phyloP scores from a whole-genome alignment of 2,113 vertebrate species.

The Crocuta crocuta region DNA sequence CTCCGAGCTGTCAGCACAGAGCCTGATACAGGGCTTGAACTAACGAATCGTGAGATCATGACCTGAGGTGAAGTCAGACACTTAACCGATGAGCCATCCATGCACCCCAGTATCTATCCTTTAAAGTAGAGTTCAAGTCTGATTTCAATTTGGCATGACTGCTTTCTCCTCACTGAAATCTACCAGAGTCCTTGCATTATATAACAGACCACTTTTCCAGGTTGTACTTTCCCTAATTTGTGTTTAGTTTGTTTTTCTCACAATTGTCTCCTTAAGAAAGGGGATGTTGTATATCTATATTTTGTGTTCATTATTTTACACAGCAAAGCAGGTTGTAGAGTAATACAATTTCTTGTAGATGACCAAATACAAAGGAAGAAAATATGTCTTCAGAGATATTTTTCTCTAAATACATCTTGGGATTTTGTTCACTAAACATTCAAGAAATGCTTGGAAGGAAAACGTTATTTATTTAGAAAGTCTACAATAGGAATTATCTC shows the following conservation, averaged over 20 bases:
- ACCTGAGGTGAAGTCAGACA: no score
- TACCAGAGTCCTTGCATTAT: background rate
- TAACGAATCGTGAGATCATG: no score
- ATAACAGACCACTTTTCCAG: background rate
- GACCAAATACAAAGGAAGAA: background rate
- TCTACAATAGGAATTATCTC: background rate
- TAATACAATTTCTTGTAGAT: background rate
- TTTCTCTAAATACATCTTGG: background rate
- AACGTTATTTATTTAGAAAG: background rate
- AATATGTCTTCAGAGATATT: background rate
- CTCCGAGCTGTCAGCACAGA: no score
- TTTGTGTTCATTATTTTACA: constrained; percentile 15
- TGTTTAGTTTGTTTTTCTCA: background rate
- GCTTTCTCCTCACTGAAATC: background rate
- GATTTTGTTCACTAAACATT: background rate
- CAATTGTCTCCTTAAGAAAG: background rate
- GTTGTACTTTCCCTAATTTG: background rate
- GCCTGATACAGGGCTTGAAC: no score
- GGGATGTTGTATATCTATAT: background rate
- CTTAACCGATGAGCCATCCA: no score
- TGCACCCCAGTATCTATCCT: no score
- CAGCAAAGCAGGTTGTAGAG: background rate
- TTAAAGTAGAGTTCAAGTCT: background rate
- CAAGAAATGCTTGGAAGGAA: background rate
- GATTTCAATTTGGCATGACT: background rate